Evolutionary conservation across 2,888 invertebrate species (phyloP).

Genomic region (Polymixis flavicincta): DNA sequence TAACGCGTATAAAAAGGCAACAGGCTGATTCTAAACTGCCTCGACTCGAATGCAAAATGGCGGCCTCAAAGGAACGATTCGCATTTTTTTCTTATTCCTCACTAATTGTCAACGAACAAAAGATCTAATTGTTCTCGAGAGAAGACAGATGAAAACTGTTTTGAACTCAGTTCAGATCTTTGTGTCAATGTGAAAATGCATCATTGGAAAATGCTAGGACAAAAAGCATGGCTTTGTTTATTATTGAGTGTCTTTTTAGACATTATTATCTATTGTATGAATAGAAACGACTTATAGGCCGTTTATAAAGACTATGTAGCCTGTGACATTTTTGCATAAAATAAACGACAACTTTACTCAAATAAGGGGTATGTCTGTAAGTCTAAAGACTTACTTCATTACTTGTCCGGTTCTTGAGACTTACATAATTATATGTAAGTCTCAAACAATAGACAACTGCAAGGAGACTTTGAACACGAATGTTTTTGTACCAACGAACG

Average conservation of each 20-base stretch:
- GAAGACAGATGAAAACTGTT: constrained; percentile 28
- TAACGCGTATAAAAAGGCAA: neutral
- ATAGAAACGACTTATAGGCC: neutral
- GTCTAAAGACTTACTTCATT: no score
- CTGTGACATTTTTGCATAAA: neutral
- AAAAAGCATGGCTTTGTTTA: neutral
- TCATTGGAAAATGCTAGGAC: neutral
- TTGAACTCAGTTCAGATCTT: constrained; percentile 10
- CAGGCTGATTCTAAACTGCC: constrained; percentile 5
- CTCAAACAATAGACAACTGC: no score
- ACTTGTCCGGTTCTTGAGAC: no score
- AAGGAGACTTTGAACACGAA: no score
- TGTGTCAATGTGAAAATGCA: constrained; percentile 22
- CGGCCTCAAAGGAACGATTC: constrained; percentile 30
- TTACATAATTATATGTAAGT: no score
- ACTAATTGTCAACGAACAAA: constrained; percentile 48
- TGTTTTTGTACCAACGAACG: no score
- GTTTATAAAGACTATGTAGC: neutral
- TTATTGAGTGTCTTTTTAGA: neutral
- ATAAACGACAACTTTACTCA: neutral
- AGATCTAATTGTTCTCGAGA: constrained; percentile 34
- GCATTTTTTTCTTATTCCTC: constrained; percentile 43
- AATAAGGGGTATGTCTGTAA: no score
- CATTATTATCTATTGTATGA: neutral
- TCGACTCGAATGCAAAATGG: constrained; percentile 35